Base-by-base conservation (phyloP, 2,113 vertebrate genomes). In the Cranoglanis bouderius region DNA sequence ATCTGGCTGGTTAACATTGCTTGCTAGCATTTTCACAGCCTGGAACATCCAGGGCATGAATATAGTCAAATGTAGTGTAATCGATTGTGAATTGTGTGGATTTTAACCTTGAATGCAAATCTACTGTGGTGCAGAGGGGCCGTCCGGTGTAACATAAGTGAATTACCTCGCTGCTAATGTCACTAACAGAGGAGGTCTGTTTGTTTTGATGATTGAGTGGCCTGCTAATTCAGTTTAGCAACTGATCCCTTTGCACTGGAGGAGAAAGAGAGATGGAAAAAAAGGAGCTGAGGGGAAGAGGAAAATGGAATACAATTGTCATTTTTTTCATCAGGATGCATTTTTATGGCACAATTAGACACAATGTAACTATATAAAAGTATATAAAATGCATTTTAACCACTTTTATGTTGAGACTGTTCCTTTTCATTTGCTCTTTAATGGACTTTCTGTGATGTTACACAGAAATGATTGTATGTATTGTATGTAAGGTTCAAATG, bases 131-230 rank as follows among this genome's bases (percentile, higher is more conserved):
- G 89, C 89, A 81, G 55, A 89, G 91, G 84, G 85, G 84, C 77
- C 85, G 83, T 43, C 24, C 89, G 87, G 84, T 89, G 67, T 88
- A 92, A 88, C 91, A 72, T 87, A 90, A 92, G 85, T 91, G 53
- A 91, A 92, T 94, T 90, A 93, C 89, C 89, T 84, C 84, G 38
- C 40, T 72, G 89, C 84, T 92, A 91, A 91, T 93, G 89, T 90
- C 74, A 70, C 89, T 78, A 63, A 74, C 75, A 85, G 72, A 85
- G 77, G 53, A 87, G 80, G 72, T 88, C 88, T 88, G 82, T 88
- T 88, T 85, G 67, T 90, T 91, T 91, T 87, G 88, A 92, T 89
- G 88, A 88, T 75, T 75, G 88, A 78, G 72, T 61, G 35, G 21
- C 9, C 38, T 59, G 53, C 85, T 81, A 46, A 89, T 87, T 86